Conservation (phyloP, 1,140 invertebrate genomes). For the Drosophila watanabei region DNA sequence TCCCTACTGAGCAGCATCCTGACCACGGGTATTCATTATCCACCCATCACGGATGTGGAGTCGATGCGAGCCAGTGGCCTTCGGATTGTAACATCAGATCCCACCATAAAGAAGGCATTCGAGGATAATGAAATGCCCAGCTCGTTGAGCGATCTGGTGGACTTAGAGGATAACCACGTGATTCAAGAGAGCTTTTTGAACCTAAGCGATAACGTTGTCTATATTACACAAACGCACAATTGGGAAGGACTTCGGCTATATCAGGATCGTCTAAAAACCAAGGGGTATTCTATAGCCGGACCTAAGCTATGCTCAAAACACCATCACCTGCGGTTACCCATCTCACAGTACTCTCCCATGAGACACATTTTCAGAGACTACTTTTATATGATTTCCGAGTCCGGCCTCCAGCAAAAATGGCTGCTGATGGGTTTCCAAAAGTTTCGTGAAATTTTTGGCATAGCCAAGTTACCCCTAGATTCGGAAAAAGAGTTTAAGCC, state of each 20-base stretch:
- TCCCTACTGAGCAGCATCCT: constrained; percentile 1
- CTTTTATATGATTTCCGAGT: background rate
- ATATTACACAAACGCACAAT: background rate
- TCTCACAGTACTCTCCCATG: background rate
- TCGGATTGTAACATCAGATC: constrained; percentile 19
- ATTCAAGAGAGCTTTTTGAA: background rate
- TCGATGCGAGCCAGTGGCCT: constrained; percentile 27
- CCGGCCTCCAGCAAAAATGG: constrained; percentile 10
- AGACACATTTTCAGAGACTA: background rate
- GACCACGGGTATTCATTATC: constrained; percentile 5
- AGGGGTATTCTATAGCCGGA: background rate
- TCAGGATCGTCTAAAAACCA: constrained; percentile 6
- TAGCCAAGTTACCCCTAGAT: background rate
- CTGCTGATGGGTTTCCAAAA: background rate
- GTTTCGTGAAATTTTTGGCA: background rate
- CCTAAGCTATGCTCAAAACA: background rate
- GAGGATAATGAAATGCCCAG: constrained; percentile 3
- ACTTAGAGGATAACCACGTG: background rate
- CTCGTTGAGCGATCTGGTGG: background rate
- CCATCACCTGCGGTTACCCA: background rate
- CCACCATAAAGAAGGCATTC: background rate
- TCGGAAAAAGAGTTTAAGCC: background rate
- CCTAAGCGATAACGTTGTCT: constrained; percentile 26
- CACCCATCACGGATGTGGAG: constrained; percentile 12
- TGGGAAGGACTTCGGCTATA: background rate